Base-by-base conservation (phyloP, 2,113 vertebrate species). In the Colaptes auratus region DNA sequence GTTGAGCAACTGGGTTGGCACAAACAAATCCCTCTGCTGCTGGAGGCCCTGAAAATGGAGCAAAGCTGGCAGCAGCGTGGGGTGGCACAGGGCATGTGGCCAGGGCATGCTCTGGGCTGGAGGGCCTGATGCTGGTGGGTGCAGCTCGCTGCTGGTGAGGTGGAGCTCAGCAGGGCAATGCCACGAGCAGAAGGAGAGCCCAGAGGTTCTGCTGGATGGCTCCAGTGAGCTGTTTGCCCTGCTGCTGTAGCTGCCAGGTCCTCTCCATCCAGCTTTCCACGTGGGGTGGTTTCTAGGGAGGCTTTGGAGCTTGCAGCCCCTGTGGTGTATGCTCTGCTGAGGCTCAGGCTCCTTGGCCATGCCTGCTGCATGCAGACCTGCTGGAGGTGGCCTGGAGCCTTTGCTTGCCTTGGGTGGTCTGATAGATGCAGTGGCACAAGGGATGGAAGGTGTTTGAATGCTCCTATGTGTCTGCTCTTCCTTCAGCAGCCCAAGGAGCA, bases 201-300 rank as follows among this genome's bases (percentile, higher is more conserved):
- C 39, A 58, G 39, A 65, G 25, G 19, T 50, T 86, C 56, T 63
- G 24, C 20, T 58, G 44, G 21, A 16, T 18, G 36, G 33, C 33
- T 91, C 10, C 56, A 55, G 56, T 0, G 3, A 67, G 58, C 36
- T 75, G 36, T 64, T 82, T 84, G 42, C 30, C 31, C 77, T 86
- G 39, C 9, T 88, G 61, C 58, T 82, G 48, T 28, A 56, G 77
- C 36, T 81, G 65, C 42, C 0, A 7, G 56, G 52, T 67, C 42
- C 42, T 78, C 33, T 60, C n/a, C 2, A 3, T 55, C 69, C 0
- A 0, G 39, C 35, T 50, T 7, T 76, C 39, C 21, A 15, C 0
- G 0, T 35, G 52, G 35, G 19, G 20, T 46, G 44, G 39, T 39
- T 90, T 67, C 36, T 53, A 59, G 73, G 77, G 53, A 50, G 39